phyloP scores from a whole-genome alignment of 2,113 vertebrate genomes.

The Oreochromis niloticus region DNA sequence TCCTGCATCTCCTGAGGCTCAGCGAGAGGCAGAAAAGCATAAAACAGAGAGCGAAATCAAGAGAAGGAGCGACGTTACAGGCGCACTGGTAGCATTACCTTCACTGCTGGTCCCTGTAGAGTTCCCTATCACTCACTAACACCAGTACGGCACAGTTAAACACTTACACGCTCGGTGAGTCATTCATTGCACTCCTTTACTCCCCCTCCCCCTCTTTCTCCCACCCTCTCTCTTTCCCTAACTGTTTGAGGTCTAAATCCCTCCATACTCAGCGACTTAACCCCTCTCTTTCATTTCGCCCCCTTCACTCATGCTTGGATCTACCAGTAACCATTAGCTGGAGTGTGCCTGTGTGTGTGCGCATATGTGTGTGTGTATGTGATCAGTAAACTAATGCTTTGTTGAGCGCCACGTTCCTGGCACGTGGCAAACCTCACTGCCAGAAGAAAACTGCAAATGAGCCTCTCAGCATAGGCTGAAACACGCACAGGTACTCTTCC shows the following conservation, averaged over 20 bases:
- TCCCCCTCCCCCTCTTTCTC: background rate
- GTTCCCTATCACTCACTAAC: conserved; percentile 48
- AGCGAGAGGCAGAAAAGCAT: background rate
- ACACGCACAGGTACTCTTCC: background rate
- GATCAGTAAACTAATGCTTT: conserved; percentile 65
- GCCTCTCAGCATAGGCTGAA: conserved; percentile 1
- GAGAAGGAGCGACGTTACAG: background rate
- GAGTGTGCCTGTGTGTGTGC: background rate
- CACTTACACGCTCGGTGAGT: conserved; percentile 50
- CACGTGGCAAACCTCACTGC: conserved; percentile 61
- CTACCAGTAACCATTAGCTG: conserved; percentile 57
- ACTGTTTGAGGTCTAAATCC: conserved; percentile 74
- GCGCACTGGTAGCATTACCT: conserved; percentile 5
- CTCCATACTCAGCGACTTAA: conserved; percentile 74
- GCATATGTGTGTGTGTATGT: conserved; percentile 25
- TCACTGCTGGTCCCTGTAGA: conserved; percentile 25
- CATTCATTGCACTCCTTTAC: conserved; percentile 22
- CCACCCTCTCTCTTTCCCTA: conserved; percentile 2
- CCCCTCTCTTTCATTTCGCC: conserved; percentile 73
- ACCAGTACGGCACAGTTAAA: conserved; percentile 53
- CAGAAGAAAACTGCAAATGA: conserved; percentile 61
- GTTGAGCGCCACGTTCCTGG: conserved; percentile 60
- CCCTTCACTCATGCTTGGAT: conserved; percentile 57
- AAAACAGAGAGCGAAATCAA: background rate
- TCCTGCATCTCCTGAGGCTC: conserved; percentile 2